These are phyloP conservation scores for Rotaria sp. DNA, from an alignment of 2,888 invertebrate species.

Conservation along the genomic window DNA sequence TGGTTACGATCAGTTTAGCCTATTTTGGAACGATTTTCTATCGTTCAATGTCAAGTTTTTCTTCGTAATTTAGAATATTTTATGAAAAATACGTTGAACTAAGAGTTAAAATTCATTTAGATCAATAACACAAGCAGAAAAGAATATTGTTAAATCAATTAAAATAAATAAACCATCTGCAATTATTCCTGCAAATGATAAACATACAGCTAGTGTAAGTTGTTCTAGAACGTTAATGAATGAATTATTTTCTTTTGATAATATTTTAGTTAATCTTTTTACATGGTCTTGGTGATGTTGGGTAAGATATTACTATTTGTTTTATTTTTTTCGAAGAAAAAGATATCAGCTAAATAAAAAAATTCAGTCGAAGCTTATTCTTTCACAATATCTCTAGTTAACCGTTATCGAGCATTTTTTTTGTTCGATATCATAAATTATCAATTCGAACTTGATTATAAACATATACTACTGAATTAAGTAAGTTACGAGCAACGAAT, in stretches of 20 bases:
- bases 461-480: no score
- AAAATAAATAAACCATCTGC: not conserved
- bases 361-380: no score
- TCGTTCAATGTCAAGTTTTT: not conserved
- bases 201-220: constrained; percentile 12
- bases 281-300: constrained; percentile 41
- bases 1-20: not conserved
- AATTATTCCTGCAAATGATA: not conserved
- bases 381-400: no score
- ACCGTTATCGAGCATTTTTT: no score
- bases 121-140: not conserved
- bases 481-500: no score
- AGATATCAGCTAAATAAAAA: no score
- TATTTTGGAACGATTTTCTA: not conserved
- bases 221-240: not conserved
- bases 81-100: no score
- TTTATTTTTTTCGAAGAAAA: no score
- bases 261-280: constrained; percentile 37
- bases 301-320: not conserved
- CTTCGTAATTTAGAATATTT: not conserved
- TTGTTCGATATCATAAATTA: no score
- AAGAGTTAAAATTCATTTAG: not conserved
- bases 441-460: no score
- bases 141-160: not conserved
- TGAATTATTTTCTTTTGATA: not conserved